Evolutionary conservation across 2,113 vertebrate genomes (phyloP).

Genomic region (Motacilla tschutschensis): DNA sequence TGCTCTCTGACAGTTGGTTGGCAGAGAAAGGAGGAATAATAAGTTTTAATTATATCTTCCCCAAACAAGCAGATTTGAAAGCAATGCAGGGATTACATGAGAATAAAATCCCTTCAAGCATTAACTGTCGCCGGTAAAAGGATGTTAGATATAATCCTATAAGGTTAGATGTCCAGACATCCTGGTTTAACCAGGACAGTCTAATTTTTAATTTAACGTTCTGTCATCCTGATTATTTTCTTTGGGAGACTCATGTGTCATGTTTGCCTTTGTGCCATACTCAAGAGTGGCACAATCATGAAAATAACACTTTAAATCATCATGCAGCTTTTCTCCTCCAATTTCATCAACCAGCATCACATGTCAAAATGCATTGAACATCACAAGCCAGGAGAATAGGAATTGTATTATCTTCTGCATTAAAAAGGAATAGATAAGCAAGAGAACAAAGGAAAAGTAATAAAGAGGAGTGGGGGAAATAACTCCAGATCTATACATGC

Average conservation of each 20-base stretch:
- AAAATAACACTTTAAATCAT: slow-evolving; percentile 64
- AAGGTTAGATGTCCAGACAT: slow-evolving; percentile 64
- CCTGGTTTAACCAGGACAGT: slow-evolving; percentile 56
- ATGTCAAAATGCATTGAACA: slow-evolving; percentile 61
- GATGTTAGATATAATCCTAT: slow-evolving; percentile 63
- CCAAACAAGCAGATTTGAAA: slow-evolving; percentile 72
- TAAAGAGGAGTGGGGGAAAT: slow-evolving; percentile 30
- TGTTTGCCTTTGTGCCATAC: slow-evolving; percentile 50
- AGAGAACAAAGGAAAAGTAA: slow-evolving; percentile 50
- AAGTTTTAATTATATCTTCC: slow-evolving; percentile 75
- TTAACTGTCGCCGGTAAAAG: slow-evolving; percentile 64
- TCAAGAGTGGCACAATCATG: slow-evolving; percentile 57
- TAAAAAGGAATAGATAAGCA: slow-evolving; percentile 53
- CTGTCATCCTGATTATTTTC: slow-evolving; percentile 65
- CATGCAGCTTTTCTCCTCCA: slow-evolving; percentile 63
- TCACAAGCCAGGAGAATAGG: slow-evolving; percentile 44
- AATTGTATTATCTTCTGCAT: slow-evolving; percentile 57
- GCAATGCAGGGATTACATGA: slow-evolving; percentile 66
- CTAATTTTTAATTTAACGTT: slow-evolving; percentile 67
- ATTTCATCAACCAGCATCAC: slow-evolving; percentile 57
- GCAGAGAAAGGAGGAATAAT: slow-evolving; percentile 70
- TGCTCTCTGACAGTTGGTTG: slow-evolving; percentile 63
- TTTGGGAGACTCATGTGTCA: slow-evolving; percentile 40
- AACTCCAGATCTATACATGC: slow-evolving; percentile 41
- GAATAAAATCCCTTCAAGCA: slow-evolving; percentile 63